Conservation (phyloP, 2,113 vertebrate genomes). For the Trematomus loennbergii region DNA sequence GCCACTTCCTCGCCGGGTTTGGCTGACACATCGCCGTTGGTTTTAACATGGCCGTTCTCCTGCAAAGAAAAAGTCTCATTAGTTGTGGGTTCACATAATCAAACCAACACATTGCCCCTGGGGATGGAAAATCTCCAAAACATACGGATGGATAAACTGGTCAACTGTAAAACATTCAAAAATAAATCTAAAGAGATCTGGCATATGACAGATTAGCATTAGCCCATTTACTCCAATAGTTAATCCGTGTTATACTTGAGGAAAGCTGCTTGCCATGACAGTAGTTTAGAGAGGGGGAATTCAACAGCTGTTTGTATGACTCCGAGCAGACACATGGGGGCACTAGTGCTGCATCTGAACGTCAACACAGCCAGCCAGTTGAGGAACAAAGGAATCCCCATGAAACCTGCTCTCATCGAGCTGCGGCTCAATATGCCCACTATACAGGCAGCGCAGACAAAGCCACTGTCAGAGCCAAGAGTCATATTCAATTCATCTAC, state of each 20-base stretch:
- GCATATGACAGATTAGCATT: conserved; percentile 43
- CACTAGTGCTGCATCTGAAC: conserved; percentile 53
- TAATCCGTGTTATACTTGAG: conserved; percentile 45
- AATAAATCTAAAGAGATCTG: conserved; percentile 33
- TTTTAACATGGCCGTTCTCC: conserved; percentile 96
- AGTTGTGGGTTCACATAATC: conserved; percentile 9
- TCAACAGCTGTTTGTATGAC: conserved; percentile 56
- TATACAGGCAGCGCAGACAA: not conserved
- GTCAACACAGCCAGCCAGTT: conserved; percentile 2
- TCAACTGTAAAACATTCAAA: not conserved
- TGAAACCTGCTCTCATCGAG: conserved; percentile 49
- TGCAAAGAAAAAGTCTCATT: conserved; percentile 64
- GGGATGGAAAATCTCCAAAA: not conserved
- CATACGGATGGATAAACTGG: not conserved
- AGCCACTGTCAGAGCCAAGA: not conserved
- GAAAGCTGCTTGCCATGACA: conserved; percentile 30
- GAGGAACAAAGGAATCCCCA: conserved; percentile 80
- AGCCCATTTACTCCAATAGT: conserved; percentile 33
- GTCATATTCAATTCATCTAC: not conserved
- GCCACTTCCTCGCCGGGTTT: conserved; percentile 87
- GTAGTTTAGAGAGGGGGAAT: not conserved
- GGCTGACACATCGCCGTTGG: conserved; percentile 91
- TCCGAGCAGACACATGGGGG: conserved; percentile 55
- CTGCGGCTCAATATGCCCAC: not conserved
- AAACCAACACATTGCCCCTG: not conserved